Base-by-base conservation (phyloP, 2,888 invertebrate species). In the Eupithecia subfuscata region DNA sequence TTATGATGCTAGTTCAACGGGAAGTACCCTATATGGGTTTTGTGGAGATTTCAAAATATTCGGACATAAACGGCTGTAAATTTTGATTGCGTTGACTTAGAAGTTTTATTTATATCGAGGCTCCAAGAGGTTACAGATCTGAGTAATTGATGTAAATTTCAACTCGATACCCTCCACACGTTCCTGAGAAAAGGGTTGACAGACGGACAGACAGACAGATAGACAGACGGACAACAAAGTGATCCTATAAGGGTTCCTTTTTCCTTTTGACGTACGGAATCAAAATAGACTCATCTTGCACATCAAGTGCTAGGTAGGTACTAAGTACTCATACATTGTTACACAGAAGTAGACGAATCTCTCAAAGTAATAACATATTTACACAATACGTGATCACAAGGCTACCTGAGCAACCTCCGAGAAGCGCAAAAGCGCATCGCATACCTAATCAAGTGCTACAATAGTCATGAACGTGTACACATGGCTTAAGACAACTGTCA, bases 401-500 rank as follows among this genome's bases (percentile, higher is more conserved):
- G 2, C 37, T 69, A 73, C 72, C 77, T 75, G 73, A 73, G 72
- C 65, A 75, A n/a, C 40, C 65, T 40, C 22, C 12, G 75, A 75
- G 75, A 69, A 75, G 75, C 71, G 64, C 69, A 69, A 80, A 80
- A 76, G 77, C 76, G 71, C 68, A 75, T 76, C 78, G 78, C 79
- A 77, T 79, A 75, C 75, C 71, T 78, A 78, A 81, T 80, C 75
- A 74, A 64, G 68, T 63, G 65, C 77, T 69, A 75, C 76, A 76
- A 78, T 69, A 68, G 78, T 79, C 73, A 73, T 73, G 75, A 73
- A 69, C 76, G 68, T 63, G 71, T 76, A 64, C 70, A 71, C 71
- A 65, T 71, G 67, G 73, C 70, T 78, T 78, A 67, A 75, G 73
- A 73, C 77, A 76, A 79, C 80, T 81, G 80, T 81, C 80, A 78